Evolutionary conservation across 2,797 vertebrate genomes (phyloP).

Genomic region (Chiloscyllium punctatum): DNA sequence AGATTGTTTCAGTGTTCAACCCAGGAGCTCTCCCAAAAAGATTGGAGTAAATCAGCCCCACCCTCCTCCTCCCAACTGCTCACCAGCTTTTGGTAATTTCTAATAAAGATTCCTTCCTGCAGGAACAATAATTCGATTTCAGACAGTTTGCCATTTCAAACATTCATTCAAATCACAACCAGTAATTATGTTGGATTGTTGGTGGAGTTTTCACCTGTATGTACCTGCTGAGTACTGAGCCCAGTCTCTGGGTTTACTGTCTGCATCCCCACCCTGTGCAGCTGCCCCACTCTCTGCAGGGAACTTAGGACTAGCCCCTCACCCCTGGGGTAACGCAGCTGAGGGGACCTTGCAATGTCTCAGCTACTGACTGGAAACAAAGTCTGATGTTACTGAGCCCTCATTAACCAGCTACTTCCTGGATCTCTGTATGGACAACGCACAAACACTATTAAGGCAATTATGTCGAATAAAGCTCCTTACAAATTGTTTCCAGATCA

Average conservation of each 20-base stretch:
- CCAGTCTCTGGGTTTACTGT: too few relatives aligned
- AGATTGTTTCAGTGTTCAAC: not conserved
- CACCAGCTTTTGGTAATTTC: not conserved
- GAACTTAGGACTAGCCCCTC: too few relatives aligned
- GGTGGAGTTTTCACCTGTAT: not conserved
- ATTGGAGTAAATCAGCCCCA: not conserved
- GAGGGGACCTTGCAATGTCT: too few relatives aligned
- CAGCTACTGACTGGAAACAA: too few relatives aligned
- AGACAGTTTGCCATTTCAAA: not conserved
- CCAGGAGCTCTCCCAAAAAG: not conserved
- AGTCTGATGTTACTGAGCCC: too few relatives aligned
- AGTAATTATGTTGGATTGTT: not conserved
- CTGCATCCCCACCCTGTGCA: not conserved
- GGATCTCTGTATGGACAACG: not conserved
- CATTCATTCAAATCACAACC: not conserved
- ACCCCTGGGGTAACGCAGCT: too few relatives aligned
- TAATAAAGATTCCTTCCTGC: not conserved
- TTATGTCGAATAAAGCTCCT: not conserved
- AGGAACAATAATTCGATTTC: not conserved
- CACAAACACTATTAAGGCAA: not conserved
- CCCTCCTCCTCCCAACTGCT: not conserved
- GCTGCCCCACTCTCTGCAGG: not conserved
- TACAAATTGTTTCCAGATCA: not conserved
- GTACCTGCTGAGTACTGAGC: not conserved
- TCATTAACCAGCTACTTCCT: not conserved